Percentiles rank a stretch among this genome's conserved stretches.
Conservation (phyloP, 2,113 vertebrate species). For the Ageneiosus marmoratus region DNA sequence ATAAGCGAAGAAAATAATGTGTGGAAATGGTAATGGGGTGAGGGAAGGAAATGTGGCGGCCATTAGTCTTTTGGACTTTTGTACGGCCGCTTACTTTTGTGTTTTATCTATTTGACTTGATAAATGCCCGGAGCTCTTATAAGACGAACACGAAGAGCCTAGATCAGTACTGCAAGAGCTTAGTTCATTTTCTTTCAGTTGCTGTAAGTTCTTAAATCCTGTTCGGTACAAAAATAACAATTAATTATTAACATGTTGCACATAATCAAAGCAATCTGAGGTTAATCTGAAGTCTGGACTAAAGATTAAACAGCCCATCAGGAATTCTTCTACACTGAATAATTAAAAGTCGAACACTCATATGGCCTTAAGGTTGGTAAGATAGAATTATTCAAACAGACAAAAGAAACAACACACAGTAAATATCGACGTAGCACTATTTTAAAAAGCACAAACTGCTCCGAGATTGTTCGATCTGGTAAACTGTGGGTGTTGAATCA, state of each 20-base stretch:
- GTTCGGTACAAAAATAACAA: background rate
- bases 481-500: background rate
- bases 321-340: background rate
- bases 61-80: slow-evolving; percentile 1
- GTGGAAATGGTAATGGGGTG: background rate
- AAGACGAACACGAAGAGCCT: background rate
- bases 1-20: background rate
- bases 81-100: background rate
- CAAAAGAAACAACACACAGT: background rate
- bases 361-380: background rate
- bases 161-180: background rate
- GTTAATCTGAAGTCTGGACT: background rate
- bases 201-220: background rate
- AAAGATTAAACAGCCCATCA: background rate
- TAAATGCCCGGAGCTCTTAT: background rate
- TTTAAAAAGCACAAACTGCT: background rate
- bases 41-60: background rate
- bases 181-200: background rate
- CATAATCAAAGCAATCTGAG: background rate
- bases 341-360: background rate
- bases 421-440: background rate
- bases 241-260: background rate
- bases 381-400: background rate
- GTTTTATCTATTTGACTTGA: slow-evolving; percentile 22
- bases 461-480: background rate